Evolutionary conservation across 2,797 vertebrate species (phyloP), one percentile per base, ranked within the genome.

Genomic region (Parauchenoglanis punctatus): DNA sequence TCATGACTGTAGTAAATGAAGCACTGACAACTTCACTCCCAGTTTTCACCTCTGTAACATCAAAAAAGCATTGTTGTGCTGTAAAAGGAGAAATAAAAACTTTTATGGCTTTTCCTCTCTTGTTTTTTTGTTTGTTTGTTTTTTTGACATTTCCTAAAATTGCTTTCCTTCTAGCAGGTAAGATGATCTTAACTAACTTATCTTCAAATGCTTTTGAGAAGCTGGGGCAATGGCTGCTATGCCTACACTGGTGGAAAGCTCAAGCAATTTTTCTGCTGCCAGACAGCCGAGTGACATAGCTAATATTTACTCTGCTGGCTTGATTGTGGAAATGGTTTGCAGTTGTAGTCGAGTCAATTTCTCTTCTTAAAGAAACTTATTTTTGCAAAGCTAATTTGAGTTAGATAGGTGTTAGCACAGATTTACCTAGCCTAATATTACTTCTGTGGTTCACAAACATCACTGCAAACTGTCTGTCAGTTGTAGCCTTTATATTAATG

Each of bases 271-370:
- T 20, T 49, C 59, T 65, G 40, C 25, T 49, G 25, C 40, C 25
- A 49, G 61, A 49, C 80, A 49, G 59, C n/a, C 17, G 13, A 82
- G 80, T 82, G 80, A 82, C 61, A 49, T 17, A 82, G 81, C 46
- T 67, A 83, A 83, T 83, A 83, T 68, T 83, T 83, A 52, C 63
- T 83, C 46, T 49, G 46, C 44, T 52, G 61, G n/a, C 1, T 20
- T 67, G 28, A 65, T 28, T 20, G 80, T 49, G 59, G 35, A 82
- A 49, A 83, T 20, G 17, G 23, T 46, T 68, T 52, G 46, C n/a
- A 28, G 15, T 52, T 52, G n/a, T 25, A 67, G 44, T 20, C n/a
- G 3, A 28, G 61, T 12, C 1, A 3, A 28, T 18, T 28, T 49
- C 25, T 52, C 15, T 82, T 8, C 15, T 52, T 20, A 54, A 28